A percentile compares a stretch with the other conserved stretches of the same genome.
phyloP scores from a whole-genome alignment of 2,888 invertebrate species.

The Andrena dorsata region DNA sequence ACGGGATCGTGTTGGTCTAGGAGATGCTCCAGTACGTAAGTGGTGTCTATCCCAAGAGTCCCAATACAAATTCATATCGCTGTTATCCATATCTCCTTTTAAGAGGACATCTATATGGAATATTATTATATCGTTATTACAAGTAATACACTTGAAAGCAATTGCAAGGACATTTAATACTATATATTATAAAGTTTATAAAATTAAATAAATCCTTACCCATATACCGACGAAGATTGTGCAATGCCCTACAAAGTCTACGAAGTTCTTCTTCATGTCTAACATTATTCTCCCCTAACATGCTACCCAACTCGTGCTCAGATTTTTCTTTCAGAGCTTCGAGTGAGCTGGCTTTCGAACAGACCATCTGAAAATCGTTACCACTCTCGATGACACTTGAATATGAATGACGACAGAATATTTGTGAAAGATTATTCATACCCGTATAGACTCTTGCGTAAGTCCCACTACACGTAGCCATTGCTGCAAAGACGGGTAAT shows the following conservation, averaged over 20 bases:
- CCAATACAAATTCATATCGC: slow-evolving; percentile 93
- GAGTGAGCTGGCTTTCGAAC: slow-evolving; percentile 90
- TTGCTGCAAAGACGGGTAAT: slow-evolving; percentile 93
- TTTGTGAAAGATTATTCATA: slow-evolving; percentile 75
- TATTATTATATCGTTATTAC: not conserved
- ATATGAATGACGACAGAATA: not conserved
- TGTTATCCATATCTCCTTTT: slow-evolving; percentile 87
- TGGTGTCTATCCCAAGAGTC: slow-evolving; percentile 95
- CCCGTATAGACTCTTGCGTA: slow-evolving; percentile 90
- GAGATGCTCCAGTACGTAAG: slow-evolving; percentile 85
- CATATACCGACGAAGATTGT: slow-evolving; percentile 93
- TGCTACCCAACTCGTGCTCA: slow-evolving; percentile 92
- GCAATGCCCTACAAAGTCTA: slow-evolving; percentile 93
- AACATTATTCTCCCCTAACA: slow-evolving; percentile 89
- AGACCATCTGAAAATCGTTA: slow-evolving; percentile 87
- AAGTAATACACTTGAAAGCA: not conserved
- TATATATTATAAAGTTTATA: not conserved
- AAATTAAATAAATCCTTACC: slow-evolving; percentile 85
- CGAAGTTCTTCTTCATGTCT: slow-evolving; percentile 92
- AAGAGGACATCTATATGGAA: slow-evolving; percentile 87
- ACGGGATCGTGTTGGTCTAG: slow-evolving; percentile 85
- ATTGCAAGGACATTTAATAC: not conserved
- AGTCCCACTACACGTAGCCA: slow-evolving; percentile 97
- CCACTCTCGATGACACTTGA: not conserved
- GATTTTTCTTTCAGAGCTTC: slow-evolving; percentile 94